Evolutionary conservation across 2,113 vertebrate genomes (phyloP), one percentile per base, ranked within the genome.

Genomic region (Passer montanus): DNA sequence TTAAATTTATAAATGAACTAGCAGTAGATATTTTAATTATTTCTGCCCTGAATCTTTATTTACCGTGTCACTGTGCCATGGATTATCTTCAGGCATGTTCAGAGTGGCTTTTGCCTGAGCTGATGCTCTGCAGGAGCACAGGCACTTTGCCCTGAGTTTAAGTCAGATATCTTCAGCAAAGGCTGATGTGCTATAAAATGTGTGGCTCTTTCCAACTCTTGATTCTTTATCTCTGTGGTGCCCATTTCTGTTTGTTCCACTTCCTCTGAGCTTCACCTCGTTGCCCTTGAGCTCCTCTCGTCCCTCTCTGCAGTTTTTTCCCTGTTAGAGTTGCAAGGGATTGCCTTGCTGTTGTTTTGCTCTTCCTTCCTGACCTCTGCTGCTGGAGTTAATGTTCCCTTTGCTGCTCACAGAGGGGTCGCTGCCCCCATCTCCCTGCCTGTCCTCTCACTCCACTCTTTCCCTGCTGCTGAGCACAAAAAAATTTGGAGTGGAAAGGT

Each of bases 241-340:
- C 6, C 79, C 37, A 11, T 37, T 47, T 68, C 66, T 90, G 67
- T 81, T 93, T 78, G 73, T 93, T 94, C 73, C 58, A n/a, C 66
- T 95, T 91, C 59, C 60, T 91, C 78, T 64, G 84, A 85, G 78
- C 56, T 68, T 93, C 87, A 87, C 90, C 90, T 90, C 46, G 21
- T 80, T 94, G 94, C 82, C 92, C 90, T 69, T 39, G 22, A 83
- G 67, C 15, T 74, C 33, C 67, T 93, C 17, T 28, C 1, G 1
- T 82, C 26, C 23, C 52, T 80, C 85, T 4, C 0, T 62, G 58
- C 31, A 49, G 1, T 60, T 72, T 76, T 87, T 69, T 66, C 74
- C 58, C 72, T 74, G 28, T 44, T 73, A 6, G n/a, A 92, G 62
- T 92, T 95, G 70, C 85, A 9, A 96, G 82, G 31, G 26, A 6